Conservation (phyloP, 2,888 invertebrate species). For the Philonicus albiceps region DNA sequence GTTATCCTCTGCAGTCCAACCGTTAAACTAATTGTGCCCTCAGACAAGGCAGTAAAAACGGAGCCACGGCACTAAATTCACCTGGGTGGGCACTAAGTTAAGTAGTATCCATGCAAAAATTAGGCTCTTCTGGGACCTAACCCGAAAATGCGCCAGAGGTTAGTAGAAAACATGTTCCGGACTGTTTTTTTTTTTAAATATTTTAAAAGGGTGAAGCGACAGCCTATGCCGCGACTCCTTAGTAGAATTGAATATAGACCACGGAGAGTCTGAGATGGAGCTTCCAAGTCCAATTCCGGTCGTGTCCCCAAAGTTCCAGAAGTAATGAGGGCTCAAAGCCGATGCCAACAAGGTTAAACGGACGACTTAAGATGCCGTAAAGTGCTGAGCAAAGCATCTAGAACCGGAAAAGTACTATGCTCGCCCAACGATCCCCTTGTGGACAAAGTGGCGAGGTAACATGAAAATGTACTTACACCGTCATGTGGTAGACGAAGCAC, state of each 20-base stretch:
- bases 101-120: not conserved
- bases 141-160: not conserved
- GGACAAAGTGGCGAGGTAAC: not conserved
- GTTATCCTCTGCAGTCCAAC: not conserved
- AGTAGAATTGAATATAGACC: not conserved
- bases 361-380: not conserved
- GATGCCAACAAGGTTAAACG: not conserved
- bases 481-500: slow-evolving; percentile 83
- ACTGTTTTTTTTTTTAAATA: not conserved
- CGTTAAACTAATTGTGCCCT: not conserved
- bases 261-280: not conserved
- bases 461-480: slow-evolving; percentile 71
- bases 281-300: not conserved
- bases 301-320: not conserved
- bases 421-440: not conserved
- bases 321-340: not conserved
- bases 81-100: not conserved
- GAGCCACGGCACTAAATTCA: not conserved
- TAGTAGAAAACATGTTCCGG: not conserved
- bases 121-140: not conserved
- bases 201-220: not conserved
- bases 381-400: not conserved
- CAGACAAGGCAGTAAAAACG: not conserved
- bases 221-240: not conserved
- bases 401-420: not conserved